These are phyloP conservation scores for Pinna nobilis DNA, from an alignment of 1,140 invertebrate species.

Conservation along the genomic window DNA sequence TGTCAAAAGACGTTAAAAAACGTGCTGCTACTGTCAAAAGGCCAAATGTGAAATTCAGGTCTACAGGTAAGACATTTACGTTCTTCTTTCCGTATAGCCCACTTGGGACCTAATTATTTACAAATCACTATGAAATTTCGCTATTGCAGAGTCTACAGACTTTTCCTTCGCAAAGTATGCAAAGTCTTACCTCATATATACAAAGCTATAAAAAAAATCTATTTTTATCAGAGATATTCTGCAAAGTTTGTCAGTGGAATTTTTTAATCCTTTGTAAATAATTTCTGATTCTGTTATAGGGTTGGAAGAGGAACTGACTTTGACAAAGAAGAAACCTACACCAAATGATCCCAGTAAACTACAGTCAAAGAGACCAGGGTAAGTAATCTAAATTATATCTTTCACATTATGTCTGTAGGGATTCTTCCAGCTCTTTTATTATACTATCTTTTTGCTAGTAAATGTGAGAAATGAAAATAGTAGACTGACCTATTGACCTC, in stretches of 20 bases:
- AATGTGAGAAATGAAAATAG: neutral
- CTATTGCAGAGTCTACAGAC: too few species aligned
- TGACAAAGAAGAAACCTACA: conserved; percentile 37
- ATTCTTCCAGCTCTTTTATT: too few species aligned
- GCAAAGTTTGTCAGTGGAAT: neutral
- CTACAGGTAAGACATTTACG: conserved; percentile 55
- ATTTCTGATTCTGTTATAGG: neutral
- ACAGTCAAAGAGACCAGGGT: conserved; percentile 52
- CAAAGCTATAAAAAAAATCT: too few species aligned
- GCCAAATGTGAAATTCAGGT: conserved; percentile 61
- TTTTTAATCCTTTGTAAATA: neutral
- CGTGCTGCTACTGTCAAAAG: conserved; percentile 64
- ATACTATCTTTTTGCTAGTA: too few species aligned
- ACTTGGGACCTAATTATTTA: too few species aligned
- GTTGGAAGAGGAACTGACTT: conserved; percentile 37
- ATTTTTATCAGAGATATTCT: neutral
- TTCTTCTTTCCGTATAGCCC: too few species aligned
- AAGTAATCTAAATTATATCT: conserved; percentile 10
- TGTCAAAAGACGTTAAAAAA: conserved; percentile 38
- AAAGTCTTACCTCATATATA: too few species aligned
- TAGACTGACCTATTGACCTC: too few species aligned
- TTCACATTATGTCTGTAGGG: too few species aligned
- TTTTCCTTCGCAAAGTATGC: too few species aligned
- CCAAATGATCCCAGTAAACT: conserved; percentile 35
- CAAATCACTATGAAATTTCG: too few species aligned